Evolutionary conservation across 2,888 invertebrate genomes (phyloP).

Genomic region (Drosophila glabriapex): DNA sequence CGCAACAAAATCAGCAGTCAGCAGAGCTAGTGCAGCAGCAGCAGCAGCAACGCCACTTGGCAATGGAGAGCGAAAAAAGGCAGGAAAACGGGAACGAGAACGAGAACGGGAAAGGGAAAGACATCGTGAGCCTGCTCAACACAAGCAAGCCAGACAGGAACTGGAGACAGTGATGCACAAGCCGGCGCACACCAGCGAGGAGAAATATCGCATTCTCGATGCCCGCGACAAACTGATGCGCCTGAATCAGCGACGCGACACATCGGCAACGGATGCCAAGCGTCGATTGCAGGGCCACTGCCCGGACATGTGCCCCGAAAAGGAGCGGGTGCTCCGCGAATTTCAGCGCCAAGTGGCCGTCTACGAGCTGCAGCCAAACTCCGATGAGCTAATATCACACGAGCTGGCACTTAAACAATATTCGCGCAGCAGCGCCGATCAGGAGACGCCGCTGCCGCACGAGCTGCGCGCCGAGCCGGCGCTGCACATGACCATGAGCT

Average conservation of each 20-base stretch:
- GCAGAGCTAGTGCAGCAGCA: constrained; percentile 12
- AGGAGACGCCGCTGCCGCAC: constrained; percentile 97
- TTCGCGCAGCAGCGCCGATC: constrained; percentile 98
- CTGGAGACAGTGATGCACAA: constrained; percentile 88
- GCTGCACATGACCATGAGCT: constrained; percentile 94
- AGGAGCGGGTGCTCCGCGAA: constrained; percentile 93
- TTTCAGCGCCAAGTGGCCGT: constrained; percentile 90
- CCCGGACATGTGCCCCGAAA: constrained; percentile 99
- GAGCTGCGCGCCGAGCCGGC: constrained; percentile 94
- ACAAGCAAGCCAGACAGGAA: constrained; percentile 85
- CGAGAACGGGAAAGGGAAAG: constrained; percentile 31
- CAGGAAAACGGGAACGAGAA: constrained; percentile 13
- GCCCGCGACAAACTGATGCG: constrained; percentile 93
- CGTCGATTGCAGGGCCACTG: constrained; percentile 90
- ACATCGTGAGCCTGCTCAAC: constrained; percentile 78
- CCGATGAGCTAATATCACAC: constrained; percentile 88
- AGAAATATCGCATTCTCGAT: constrained; percentile 92
- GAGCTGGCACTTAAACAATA: constrained; percentile 96
- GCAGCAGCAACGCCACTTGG: not conserved
- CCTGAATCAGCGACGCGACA: constrained; percentile 87
- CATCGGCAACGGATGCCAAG: constrained; percentile 86
- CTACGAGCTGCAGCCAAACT: constrained; percentile 83
- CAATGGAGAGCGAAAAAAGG: constrained; percentile 15
- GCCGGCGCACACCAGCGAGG: constrained; percentile 89
- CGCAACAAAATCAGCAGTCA: not conserved